Base-by-base conservation (phyloP, 2,113 vertebrate genomes). In the Microtus oregoni region DNA sequence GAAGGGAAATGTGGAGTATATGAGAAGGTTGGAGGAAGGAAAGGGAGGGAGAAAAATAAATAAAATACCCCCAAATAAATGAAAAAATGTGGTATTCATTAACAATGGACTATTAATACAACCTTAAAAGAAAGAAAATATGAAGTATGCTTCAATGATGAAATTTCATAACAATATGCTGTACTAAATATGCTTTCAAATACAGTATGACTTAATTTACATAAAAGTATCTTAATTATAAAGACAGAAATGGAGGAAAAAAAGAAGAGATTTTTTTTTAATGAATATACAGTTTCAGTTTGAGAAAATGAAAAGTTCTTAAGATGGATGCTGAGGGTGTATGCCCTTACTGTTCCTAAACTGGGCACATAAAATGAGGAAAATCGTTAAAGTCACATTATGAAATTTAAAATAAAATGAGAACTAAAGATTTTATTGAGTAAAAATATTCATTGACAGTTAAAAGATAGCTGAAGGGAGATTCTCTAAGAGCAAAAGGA, bases 161-260 rank as follows among this genome's bases (percentile, higher is more conserved):
- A 95, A 87, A 28, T 4, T 73, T 92, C 70, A 50, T 52, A n/a
- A 86, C 9, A 17, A 55, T 87, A 28, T 55, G 6, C 55, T 70
- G 47, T 79, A 63, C 70, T 44, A 88, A 95, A 75, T 90, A 86
- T 50, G 78, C n/a, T 58, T 41, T 72, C 5, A 72, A 91, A 79
- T 50, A 52, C 2, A 35, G 0, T 79, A 44, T 86, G 41, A 92
- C 10, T 90, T 20, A 28, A 81, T 10, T 92, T 81, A 78, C 20
- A 82, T 52, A 22, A 86, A 52, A 52, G 52, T 58, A 58, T n/a
- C 30, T 81, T n/a, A 24, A 79, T 35, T 55, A 35, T 79, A 52
- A 7, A 50, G 9, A 86, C 38, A 52, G 44, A 44, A 32, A 73
- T 68, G 28, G 7, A 7, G 3, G 28, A 17, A 35, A 55, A 7